Base-by-base conservation (phyloP, 2,113 vertebrate genomes). In the Mionectes macconnelli region DNA sequence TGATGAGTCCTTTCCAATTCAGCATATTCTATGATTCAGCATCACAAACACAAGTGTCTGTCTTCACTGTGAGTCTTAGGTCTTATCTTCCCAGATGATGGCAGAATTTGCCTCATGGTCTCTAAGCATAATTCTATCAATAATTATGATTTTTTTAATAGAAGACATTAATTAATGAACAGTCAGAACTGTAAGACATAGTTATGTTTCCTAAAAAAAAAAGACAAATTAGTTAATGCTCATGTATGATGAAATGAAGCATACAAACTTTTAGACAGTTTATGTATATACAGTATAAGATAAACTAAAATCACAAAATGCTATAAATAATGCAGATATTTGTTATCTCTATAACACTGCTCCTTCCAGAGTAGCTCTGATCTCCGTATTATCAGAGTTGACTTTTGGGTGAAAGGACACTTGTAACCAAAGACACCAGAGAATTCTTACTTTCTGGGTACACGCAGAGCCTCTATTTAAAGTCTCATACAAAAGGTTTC, bases 401-500 rank as follows among this genome's bases (percentile, higher is more conserved):
- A 59, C 62, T 63, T 91, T 42, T 42, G 42, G 59, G 33, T 5
- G 2, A 85, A 93, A 85, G 87, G 67, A 72, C 28, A 24, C 59
- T 84, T 86, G 59, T 84, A 87, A 77, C 47, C 55, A 70, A 90
- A 95, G 82, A 37, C 63, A 83, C 53, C 16, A 77, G 82, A 92
- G 87, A 88, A 88, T 80, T 77, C 70, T 89, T 80, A 85, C 50
- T 60, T 83, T 86, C 75, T 90, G 72, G 78, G 64, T 91, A 68
- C 68, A 84, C 11, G 39, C 37, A 77, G 63, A 91, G 60, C 72
- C 92, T 96, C 90, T 88, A 83, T 95, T 87, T 93, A 94, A 96
- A 93, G 75, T 57, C 66, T 94, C 72, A 88, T 12, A 83, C 68
- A 74, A 95, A 95, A 93, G 82, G 90, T 96, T 96, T 95, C 94